Percentiles rank a stretch among this genome's conserved stretches.
Evolutionary conservation across 2,888 invertebrate genomes (phyloP).

Genomic region (Lottia gigantea): DNA sequence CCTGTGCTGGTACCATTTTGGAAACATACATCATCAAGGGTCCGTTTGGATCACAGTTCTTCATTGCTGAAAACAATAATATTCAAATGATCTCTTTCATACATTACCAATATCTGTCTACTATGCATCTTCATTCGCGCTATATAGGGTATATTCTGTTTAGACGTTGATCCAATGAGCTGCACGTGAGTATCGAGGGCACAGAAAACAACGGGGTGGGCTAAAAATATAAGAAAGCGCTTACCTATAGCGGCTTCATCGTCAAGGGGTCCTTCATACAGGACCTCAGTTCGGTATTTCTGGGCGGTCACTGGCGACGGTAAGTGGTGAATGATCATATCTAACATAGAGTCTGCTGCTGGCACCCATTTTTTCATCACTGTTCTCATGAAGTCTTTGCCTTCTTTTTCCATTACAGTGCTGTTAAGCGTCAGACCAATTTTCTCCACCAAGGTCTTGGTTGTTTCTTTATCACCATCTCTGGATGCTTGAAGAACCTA

Average conservation of each 20-base stretch:
- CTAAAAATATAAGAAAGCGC: not conserved
- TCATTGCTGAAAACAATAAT: slow-evolving; percentile 68
- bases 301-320: slow-evolving; percentile 98
- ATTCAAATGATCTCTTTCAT: too few species aligned
- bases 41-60: slow-evolving; percentile 94
- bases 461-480: slow-evolving; percentile 77
- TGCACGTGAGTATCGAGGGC: too few species aligned
- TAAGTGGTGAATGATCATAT: slow-evolving; percentile 99
- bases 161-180: too few species aligned
- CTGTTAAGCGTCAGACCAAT: slow-evolving; percentile 89
- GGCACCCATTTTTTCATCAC: slow-evolving; percentile 99
- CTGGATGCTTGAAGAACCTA: slow-evolving; percentile 45
- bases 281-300: slow-evolving; percentile 97
- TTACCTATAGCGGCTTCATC: slow-evolving; percentile 90
- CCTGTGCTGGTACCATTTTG: slow-evolving; percentile 99
- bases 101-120: too few species aligned
- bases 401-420: slow-evolving; percentile 96
- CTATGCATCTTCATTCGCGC: too few species aligned
- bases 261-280: slow-evolving; percentile 98
- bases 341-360: slow-evolving; percentile 98
- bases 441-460: slow-evolving; percentile 86
- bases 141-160: too few species aligned
- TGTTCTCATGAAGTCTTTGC: slow-evolving; percentile 92
- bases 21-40: slow-evolving; percentile 99
- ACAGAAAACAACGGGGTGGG: too few species aligned